Percentiles rank a stretch among this genome's conserved stretches.
Conservation (phyloP, 1,140 invertebrate species). For the Pseudomyrmex concolor region DNA sequence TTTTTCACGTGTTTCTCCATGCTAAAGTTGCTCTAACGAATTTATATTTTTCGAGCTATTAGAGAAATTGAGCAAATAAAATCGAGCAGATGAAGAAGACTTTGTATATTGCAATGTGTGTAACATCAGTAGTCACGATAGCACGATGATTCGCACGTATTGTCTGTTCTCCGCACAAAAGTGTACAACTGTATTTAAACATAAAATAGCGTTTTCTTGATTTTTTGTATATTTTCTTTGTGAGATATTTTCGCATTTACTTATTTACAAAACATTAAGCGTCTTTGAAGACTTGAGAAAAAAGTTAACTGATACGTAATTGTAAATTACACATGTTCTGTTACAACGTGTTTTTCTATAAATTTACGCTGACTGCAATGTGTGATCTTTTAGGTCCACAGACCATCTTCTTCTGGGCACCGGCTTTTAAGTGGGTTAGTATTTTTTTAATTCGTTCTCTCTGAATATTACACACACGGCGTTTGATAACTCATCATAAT, state of each 20-base stretch:
- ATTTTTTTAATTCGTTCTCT: slow-evolving; percentile 45
- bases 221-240: too few relatives aligned
- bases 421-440: slow-evolving; percentile 97
- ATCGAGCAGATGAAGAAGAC: not conserved
- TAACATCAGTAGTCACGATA: not conserved
- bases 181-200: not conserved
- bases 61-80: slow-evolving; percentile 30
- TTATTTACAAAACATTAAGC: too few relatives aligned
- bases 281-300: not conserved
- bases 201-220: too few relatives aligned
- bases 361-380: slow-evolving; percentile 5
- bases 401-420: slow-evolving; percentile 98
- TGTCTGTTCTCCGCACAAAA: not conserved
- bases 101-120: not conserved
- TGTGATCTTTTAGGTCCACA: slow-evolving; percentile 90
- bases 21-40: slow-evolving; percentile 26
- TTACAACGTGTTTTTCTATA: not conserved
- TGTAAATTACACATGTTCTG: not conserved
- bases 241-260: too few relatives aligned
- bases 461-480: not conserved
- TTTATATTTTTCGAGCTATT: slow-evolving; percentile 18
- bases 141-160: slow-evolving; percentile 10
- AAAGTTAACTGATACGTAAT: not conserved
- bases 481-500: not conserved
- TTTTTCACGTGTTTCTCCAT: not conserved